phyloP scores from a whole-genome alignment of 2,113 vertebrate genomes.

The Tapirus terrestris region DNA sequence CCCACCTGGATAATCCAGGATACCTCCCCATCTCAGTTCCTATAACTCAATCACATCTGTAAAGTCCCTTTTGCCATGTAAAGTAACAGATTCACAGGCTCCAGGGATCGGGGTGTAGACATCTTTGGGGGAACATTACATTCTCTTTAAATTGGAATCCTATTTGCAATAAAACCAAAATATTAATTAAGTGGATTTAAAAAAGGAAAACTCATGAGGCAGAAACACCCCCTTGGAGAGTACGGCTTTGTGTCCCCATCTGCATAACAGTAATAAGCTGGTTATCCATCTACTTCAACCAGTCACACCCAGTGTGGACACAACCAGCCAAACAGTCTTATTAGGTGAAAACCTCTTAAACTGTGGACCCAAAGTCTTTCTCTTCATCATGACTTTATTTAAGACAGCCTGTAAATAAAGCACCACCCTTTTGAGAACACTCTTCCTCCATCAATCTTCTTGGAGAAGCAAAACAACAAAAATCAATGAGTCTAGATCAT shows the following conservation, averaged over 20 bases:
- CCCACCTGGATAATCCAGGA: neutral
- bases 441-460: neutral
- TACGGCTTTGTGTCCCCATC: fast-evolving
- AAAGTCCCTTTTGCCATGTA: neutral
- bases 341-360: neutral
- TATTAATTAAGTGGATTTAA: neutral
- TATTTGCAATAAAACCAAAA: neutral
- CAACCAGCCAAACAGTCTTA: neutral
- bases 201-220: neutral
- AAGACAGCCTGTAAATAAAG: neutral
- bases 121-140: neutral
- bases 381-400: neutral
- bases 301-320: neutral
- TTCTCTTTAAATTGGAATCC: neutral
- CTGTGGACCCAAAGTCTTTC: neutral
- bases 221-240: neutral
- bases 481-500: neutral
- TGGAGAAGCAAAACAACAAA: neutral
- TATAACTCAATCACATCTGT: neutral
- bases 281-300: neutral
- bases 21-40: too few relatives aligned
- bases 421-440: neutral
- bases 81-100: neutral
- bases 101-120: neutral
- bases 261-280: neutral